Base-by-base conservation (phyloP, 92 coral and sea anemone species). In the Porites evermanni region DNA sequence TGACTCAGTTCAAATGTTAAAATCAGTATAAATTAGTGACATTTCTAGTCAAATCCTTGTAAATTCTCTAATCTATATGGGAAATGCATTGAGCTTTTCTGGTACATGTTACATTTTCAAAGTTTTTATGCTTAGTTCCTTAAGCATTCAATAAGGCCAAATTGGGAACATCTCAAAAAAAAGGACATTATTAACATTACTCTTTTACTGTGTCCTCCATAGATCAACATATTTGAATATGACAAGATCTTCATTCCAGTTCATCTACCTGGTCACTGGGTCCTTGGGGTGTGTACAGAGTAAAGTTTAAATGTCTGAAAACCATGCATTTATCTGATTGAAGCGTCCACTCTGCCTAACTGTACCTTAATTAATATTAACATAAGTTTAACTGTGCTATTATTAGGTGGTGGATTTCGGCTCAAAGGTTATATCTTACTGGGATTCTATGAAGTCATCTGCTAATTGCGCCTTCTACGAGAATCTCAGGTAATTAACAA, bases 231-330 rank as follows among this genome's bases (percentile, higher is more conserved):
- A 79, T 29, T 79, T 64, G 84, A 79, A 68, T 65, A 79, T 71
- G 70, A 23, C 74, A 79, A 79, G 84, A 64, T 79, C 58, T 64
- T 79, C 54, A 79, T 79, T 38, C 84, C 84, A 64, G 16, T 80
- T 24, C 75, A 80, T 67, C 85, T 80, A 47, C 85, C 85, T 67
- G 76, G 85, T n/a, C 77, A 80, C 85, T 80, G 85, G 85, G 66
- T 29, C 10, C 76, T 80, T 20, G 85, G 85, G 66, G 85, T 80
- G 26, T 68, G 64, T 51, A 66, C 16, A 80, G 29, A 80, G 26
- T 24, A 0, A 24, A 24, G 26, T 24, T 24, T 24, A 24, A 24
- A 24, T 1, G 26, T 24, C 1, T 24, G 26, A 24, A 24, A 24
- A 24, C 26, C 26, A 24, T 24, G 1, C 26, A 24, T 24, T 24